A percentile compares a stretch with the other conserved stretches of the same genome.
Evolutionary conservation across 2,113 vertebrate genomes (phyloP).

Genomic region (Melanerpes aurifrons): DNA sequence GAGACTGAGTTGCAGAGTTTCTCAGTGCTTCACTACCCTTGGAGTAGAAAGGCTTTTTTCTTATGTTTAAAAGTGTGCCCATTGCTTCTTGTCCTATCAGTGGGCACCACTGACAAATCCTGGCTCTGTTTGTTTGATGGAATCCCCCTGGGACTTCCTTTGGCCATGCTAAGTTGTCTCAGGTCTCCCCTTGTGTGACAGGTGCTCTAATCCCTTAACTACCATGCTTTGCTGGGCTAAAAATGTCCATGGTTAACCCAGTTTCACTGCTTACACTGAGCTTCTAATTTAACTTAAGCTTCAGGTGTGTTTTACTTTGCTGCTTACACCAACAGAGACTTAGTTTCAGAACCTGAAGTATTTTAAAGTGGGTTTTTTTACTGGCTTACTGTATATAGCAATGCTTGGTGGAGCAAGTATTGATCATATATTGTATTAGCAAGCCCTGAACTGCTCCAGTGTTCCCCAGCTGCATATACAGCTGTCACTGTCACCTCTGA

Average conservation of each 20-base stretch:
- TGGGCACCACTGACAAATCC: not conserved
- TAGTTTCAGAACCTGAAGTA: not conserved
- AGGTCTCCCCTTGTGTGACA: not conserved
- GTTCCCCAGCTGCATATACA: not conserved
- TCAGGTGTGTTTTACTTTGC: not conserved
- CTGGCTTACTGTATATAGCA: not conserved
- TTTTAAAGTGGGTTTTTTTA: not conserved
- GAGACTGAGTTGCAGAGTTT: not conserved
- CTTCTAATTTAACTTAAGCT: not conserved
- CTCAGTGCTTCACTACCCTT: not conserved
- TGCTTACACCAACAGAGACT: not conserved
- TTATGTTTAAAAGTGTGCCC: too few relatives aligned
- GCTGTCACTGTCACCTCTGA: not conserved
- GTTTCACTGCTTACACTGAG: not conserved
- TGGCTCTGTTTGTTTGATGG: not conserved
- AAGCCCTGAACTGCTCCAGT: not conserved
- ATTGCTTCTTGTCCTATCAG: not conserved
- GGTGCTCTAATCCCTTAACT: not conserved
- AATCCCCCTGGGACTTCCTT: not conserved
- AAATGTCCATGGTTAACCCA: not conserved
- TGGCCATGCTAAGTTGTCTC: not conserved
- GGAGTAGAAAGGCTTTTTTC: too few relatives aligned
- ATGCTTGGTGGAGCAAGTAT: not conserved
- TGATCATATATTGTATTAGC: not conserved
- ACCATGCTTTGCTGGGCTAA: not conserved